These are phyloP conservation scores for Nomia melanderi DNA, from an alignment of 1,140 invertebrate species.

Conservation along the genomic window DNA sequence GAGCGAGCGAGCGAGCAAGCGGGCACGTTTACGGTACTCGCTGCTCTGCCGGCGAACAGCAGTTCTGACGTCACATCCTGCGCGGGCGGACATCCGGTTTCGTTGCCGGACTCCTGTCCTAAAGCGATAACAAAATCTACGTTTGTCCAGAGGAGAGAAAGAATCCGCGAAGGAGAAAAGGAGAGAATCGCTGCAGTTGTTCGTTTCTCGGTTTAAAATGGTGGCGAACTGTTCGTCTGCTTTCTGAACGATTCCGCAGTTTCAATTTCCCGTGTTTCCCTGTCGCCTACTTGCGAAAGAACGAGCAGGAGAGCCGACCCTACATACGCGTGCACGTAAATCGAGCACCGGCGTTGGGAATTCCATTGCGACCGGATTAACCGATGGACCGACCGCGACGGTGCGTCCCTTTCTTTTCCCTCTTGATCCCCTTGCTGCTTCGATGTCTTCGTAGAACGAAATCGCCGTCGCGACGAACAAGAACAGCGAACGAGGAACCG, in stretches of 20 bases:
- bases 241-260: no score
- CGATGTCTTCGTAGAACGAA: background rate
- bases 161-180: background rate
- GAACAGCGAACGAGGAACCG: no score
- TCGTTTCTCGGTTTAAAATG: background rate
- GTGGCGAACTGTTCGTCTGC: background rate
- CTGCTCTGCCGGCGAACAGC: conserved; percentile 55
- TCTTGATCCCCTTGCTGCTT: no score
- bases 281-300: no score
- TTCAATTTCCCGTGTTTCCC: background rate
- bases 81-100: conserved; percentile 77
- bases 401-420: background rate
- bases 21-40: conserved; percentile 63
- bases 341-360: conserved; percentile 9
- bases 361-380: conserved; percentile 37
- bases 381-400: background rate
- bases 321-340: no score
- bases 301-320: no score
- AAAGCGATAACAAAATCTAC: conserved; percentile 76
- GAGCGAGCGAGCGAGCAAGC: background rate
- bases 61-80: conserved; percentile 79
- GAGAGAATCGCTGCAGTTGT: background rate
- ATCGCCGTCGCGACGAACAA: background rate
- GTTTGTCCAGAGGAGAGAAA: conserved; percentile 63
- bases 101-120: conserved; percentile 71